Conservation (phyloP, 2,797 vertebrate species). For the Limosa lapponica region DNA sequence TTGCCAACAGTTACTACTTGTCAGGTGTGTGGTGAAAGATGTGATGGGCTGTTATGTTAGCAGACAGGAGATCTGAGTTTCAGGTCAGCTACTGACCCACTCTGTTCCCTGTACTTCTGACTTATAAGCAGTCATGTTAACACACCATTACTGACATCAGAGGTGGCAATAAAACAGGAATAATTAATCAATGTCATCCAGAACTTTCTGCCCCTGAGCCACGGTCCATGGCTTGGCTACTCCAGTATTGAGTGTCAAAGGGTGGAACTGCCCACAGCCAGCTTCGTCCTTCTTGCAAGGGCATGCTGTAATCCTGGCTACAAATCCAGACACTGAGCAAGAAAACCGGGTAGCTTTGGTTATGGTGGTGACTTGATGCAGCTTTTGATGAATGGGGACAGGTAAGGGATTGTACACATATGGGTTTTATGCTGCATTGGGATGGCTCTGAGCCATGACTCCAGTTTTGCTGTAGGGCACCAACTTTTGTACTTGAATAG, state of each 20-base stretch:
- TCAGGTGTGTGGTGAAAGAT: not conserved
- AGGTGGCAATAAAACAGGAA: not conserved
- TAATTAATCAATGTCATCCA: not conserved
- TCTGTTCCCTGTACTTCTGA: not conserved
- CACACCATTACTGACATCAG: not conserved
- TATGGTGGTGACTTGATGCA: not conserved
- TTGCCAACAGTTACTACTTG: not conserved
- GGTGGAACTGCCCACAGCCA: not conserved
- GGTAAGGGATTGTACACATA: not conserved
- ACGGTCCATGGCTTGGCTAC: not conserved
- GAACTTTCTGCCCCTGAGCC: not conserved
- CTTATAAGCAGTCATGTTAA: not conserved
- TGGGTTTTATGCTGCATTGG: not conserved
- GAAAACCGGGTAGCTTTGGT: not conserved
- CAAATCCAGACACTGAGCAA: not conserved
- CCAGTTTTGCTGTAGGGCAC: not conserved
- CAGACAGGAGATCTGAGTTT: not conserved
- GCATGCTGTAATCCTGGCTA: not conserved
- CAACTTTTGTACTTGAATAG: not conserved
- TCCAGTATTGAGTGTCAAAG: not conserved
- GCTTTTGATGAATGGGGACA: not conserved
- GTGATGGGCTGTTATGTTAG: not conserved
- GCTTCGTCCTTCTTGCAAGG: not conserved
- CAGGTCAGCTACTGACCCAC: not conserved
- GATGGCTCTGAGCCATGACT: not conserved